Evolutionary conservation across 2,113 vertebrate species (phyloP), one percentile per base, ranked within the genome.

Genomic region (Nicator chloris): DNA sequence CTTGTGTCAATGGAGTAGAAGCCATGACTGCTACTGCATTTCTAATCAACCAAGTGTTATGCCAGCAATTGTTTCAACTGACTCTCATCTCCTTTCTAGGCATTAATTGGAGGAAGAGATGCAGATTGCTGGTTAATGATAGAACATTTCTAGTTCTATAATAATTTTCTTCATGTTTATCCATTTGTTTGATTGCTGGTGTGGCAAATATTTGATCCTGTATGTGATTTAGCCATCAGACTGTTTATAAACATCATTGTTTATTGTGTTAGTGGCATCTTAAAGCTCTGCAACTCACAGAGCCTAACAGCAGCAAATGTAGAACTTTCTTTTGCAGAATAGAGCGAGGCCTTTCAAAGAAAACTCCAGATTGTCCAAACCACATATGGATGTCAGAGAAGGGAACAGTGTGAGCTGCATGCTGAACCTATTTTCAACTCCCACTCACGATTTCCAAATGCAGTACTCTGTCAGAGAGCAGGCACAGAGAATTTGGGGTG

Each of bases 121-220:
- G 97, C 95, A 97, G 95, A 97, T 97, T 96, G 81, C 63, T 91
- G 54, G 90, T 96, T 98, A 97, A 98, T 98, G 97, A 98, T 96
- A 97, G 96, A 97, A 97, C 95, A 89, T 86, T 95, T 97, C 97
- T 79, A 88, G 92, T 97, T 98, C 96, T 97, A 82, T 89, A 97
- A 97, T 98, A 75, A 75, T 93, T 97, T 97, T 97, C 94, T 97
- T 97, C 72, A 6, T 88, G 75, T 97, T 98, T 88, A 95, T 97
- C 93, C 92, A 96, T 97, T 97, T 97, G 81, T 97, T 97, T 98
- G 97, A 97, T 98, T 97, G 84, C 84, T 97, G 97, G 86, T 96
- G 51, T 97, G 82, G 91, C 96, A 98, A 98, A 98, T 93, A 97
- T 86, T 98, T 95, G 92, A 92, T 97, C 94, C 82, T 93, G 65